Base-by-base conservation (phyloP, 2,888 invertebrate genomes). In the Pomacea canaliculata region DNA sequence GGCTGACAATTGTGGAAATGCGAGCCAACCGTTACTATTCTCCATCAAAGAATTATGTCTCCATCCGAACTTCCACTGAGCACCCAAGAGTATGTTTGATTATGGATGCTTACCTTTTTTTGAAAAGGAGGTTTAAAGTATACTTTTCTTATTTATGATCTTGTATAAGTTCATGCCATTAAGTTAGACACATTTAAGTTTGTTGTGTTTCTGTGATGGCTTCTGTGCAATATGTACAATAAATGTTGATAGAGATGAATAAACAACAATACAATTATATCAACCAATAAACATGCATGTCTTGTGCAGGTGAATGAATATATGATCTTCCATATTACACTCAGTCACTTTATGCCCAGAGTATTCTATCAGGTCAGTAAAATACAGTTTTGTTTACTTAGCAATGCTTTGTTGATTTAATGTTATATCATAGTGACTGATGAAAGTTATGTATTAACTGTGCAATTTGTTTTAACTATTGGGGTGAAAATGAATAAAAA, bases 251-350 rank as follows among this genome's bases (percentile, higher is more conserved):
- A 56, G 51, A 37, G 37, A 37, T 37, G 5, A 37, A 1, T 37
- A 37, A 56, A 7, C 16, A 13, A 56, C 51, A 56, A 2, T 16
- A 56, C 16, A 16, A 10, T 13, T 16, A 56, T 7, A 56, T 16
- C 1, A 56, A 56, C 10, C 51, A 56, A 56, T 18, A 62, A 23
- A 27, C 19, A 51, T 72, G 18, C 67, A 69, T 70, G 37, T 76
- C 48, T 59, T 65, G 69, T 72, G 23, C 91, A 95, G 93, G 97
- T 98, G 23, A 97, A 97, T 56, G 96, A 97, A 90, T 98, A 97
- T 90, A 95, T 98, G 86, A 94, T 98, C 77, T 95, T 98, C 90
- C 98, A 98, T 89, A 96, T 98, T 48, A 94, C 96, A 84, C 95
- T 96, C 77, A 98, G 97, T 91, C 96, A 95, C 91, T 96, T 94